Conservation (phyloP, 2,888 invertebrate species). For the Drosophila cyrtoloma region DNA sequence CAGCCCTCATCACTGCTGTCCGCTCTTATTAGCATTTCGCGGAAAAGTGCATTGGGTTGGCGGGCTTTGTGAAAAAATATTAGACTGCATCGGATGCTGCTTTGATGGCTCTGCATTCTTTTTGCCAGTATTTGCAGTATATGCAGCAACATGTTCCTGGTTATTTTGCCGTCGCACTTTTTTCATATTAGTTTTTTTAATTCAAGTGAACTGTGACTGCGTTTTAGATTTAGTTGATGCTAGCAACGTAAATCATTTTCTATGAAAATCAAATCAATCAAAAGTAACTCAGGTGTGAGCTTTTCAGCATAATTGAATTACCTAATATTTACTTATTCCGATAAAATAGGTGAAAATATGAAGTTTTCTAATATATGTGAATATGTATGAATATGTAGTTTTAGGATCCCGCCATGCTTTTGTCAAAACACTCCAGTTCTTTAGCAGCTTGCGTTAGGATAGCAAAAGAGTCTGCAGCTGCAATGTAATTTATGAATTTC, state of each 20-base stretch:
- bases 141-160: constrained; percentile 26
- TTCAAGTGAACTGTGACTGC: constrained; percentile 3
- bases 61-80: constrained; percentile 63
- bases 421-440: neutral
- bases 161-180: neutral
- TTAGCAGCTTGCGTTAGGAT: neutral
- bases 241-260: neutral
- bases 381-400: neutral
- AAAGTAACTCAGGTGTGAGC: neutral
- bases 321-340: neutral
- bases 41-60: constrained; percentile 61
- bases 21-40: constrained; percentile 52
- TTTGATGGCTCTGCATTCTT: constrained; percentile 20
- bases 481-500: constrained; percentile 17
- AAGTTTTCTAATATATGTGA: neutral
- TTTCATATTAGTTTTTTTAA: neutral
- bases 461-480: neutral
- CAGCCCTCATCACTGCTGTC: constrained; percentile 9
- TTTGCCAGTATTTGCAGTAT: constrained; percentile 54
- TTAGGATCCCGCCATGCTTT: neutral
- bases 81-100: constrained; percentile 34
- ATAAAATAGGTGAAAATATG: neutral
- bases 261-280: neutral
- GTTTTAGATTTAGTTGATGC: constrained; percentile 13
- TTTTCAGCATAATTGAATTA: neutral